Conservation (phyloP, 2,888 invertebrate genomes). For the Zaprionus lineosus region DNA sequence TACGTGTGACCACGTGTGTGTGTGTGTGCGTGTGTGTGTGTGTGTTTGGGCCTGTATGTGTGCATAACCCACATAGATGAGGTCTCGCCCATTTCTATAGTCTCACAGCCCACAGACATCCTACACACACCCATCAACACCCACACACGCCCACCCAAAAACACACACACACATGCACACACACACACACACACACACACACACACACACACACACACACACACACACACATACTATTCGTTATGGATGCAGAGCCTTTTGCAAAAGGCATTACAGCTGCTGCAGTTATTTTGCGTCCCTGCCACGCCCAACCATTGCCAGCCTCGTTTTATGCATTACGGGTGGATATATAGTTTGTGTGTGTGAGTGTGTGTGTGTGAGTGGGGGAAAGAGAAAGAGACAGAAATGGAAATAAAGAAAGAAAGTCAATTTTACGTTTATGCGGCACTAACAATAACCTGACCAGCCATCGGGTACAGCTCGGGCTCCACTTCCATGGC, state of each 20-base stretch:
- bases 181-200: conserved; percentile 1
- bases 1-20: too few relatives aligned
- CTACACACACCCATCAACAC: not conserved
- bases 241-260: conserved; percentile 34
- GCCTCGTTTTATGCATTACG: conserved; percentile 31
- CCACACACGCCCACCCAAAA: too few relatives aligned
- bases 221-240: not conserved
- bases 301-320: conserved; percentile 35
- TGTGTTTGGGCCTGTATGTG: conserved; percentile 4
- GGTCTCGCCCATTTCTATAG: conserved; percentile 37
- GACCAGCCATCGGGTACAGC: conserved; percentile 28
- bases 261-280: conserved; percentile 37
- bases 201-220: not conserved
- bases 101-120: conserved; percentile 11
- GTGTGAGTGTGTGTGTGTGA: not conserved
- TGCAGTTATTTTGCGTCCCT: conserved; percentile 43
- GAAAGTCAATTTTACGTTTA: conserved; percentile 53
- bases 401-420: not conserved
- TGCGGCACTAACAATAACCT: conserved; percentile 62
- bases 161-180: conserved; percentile 10
- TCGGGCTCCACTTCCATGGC: not conserved
- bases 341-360: too few relatives aligned
- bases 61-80: conserved; percentile 46
- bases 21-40: conserved; percentile 8
- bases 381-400: not conserved